Evolutionary conservation across 2,888 invertebrate species (phyloP), one percentile per base, ranked within the genome.

Genomic region (Leuctra nigra): DNA sequence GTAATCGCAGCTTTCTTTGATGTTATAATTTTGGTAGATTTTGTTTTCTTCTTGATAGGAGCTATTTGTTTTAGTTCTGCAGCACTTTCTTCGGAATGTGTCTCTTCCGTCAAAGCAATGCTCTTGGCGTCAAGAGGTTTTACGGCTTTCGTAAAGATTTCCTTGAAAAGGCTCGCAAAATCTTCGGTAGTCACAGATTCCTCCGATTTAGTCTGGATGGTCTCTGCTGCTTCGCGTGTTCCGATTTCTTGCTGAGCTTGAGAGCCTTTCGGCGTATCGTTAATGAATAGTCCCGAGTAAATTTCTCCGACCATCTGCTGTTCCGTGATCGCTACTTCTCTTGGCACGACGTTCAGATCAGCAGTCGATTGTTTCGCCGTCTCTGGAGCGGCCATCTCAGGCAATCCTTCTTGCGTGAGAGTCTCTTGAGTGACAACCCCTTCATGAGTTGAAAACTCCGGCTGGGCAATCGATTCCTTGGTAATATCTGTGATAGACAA

Each of bases 201-300:
- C 18, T 58, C 53, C 7, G 55, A 13, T 9, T 55, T 47, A n/a
- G 48, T 33, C 33, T 59, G 46, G 4, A 57, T 29, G 13, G 54
- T 58, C 33, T 57, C 25, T 35, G 58, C 57, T 22, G 50, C 57
- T 33, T 57, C 36, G 18, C 33, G 55, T 4, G 60, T 44, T 24
- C 59, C 57, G 25, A 61, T 50, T 11, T 59, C 59, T 38, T 46
- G 33, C 6, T 14, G 33, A n/a, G 59, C 61, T 20, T 36, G 25
- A 25, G 47, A 35, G 44, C 54, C 53, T 20, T 44, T 22, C 14
- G 50, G 57, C n/a, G 29, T 36, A 14, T 57, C 55, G 14, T 36
- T 9, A n/a, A 23, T 25, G 6, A 23, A n/a, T 7, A 60, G 18
- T 11, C 55, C 44, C 6, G 33, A 23, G 14, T 33, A 46, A n/a